Conservation (phyloP, 2,888 invertebrate species). For the Himalopsyche kuldschensis region DNA sequence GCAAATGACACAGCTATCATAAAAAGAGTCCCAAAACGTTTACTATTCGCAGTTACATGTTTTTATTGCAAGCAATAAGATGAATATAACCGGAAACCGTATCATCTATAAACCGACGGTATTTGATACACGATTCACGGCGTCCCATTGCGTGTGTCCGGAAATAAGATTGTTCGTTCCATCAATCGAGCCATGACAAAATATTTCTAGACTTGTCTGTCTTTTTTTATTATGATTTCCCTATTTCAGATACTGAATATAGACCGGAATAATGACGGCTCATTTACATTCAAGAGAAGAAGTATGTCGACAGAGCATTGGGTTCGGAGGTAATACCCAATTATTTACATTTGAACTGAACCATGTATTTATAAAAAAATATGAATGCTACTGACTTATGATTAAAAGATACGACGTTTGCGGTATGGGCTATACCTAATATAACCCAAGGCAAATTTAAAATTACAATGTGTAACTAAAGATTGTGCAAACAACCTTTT, state of each 20-base stretch:
- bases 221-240: neutral
- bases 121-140: neutral
- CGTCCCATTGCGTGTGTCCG: neutral
- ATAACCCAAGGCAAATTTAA: no score
- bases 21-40: neutral
- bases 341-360: no score
- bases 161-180: neutral
- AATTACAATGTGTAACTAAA: no score
- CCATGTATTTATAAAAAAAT: no score
- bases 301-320: no score
- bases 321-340: no score
- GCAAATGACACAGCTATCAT: neutral
- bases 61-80: neutral
- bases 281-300: no score
- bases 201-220: neutral
- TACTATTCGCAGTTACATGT: neutral
- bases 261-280: no score
- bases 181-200: neutral
- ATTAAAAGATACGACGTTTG: no score
- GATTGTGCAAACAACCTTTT: no score
- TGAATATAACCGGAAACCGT: neutral
- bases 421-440: no score
- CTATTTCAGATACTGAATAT: neutral
- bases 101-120: neutral
- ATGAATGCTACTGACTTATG: no score